phyloP scores from a whole-genome alignment of 2,888 invertebrate species.

The Folsomia candida region DNA sequence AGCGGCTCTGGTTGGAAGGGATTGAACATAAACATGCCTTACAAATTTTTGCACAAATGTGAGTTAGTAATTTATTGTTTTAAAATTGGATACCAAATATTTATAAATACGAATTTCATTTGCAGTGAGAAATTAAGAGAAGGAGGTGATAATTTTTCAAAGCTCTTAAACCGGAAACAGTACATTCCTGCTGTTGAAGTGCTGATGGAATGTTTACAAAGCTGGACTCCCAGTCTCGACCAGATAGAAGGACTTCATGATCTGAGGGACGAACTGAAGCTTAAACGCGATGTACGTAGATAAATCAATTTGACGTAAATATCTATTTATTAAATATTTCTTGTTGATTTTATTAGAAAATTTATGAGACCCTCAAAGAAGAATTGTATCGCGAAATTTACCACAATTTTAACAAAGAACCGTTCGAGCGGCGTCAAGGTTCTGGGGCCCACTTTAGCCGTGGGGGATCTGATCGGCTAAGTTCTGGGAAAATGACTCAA shows the following conservation, averaged over 20 bases:
- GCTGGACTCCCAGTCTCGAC: slow-evolving; percentile 70
- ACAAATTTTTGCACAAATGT: slow-evolving; percentile 86
- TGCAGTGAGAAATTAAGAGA: slow-evolving; percentile 71
- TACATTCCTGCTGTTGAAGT: slow-evolving; percentile 83
- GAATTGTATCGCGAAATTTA: slow-evolving; percentile 73
- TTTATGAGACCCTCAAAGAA: slow-evolving; percentile 67
- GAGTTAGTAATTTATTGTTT: slow-evolving; percentile 52
- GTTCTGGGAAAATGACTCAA: slow-evolving; percentile 57
- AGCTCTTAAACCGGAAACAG: slow-evolving; percentile 68
- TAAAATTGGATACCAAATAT: no score
- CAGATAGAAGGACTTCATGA: slow-evolving; percentile 82
- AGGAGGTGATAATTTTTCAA: slow-evolving; percentile 68
- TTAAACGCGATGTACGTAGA: slow-evolving; percentile 61
- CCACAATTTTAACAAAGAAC: slow-evolving; percentile 59
- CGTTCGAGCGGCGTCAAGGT: slow-evolving; percentile 62
- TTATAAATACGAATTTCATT: slow-evolving; percentile 40
- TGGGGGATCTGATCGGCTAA: slow-evolving; percentile 58
- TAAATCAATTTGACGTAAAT: slow-evolving; percentile 12
- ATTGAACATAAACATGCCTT: slow-evolving; percentile 92
- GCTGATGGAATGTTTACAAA: slow-evolving; percentile 67
- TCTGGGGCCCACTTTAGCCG: slow-evolving; percentile 61
- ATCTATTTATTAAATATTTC: neutral
- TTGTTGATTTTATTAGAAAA: slow-evolving; percentile 57
- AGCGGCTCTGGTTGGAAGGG: slow-evolving; percentile 90
- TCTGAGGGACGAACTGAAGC: slow-evolving; percentile 70